Percentiles rank a stretch among this genome's conserved stretches.
phyloP scores from a whole-genome alignment of 2,888 invertebrate species.

The Rosalia funebris region DNA sequence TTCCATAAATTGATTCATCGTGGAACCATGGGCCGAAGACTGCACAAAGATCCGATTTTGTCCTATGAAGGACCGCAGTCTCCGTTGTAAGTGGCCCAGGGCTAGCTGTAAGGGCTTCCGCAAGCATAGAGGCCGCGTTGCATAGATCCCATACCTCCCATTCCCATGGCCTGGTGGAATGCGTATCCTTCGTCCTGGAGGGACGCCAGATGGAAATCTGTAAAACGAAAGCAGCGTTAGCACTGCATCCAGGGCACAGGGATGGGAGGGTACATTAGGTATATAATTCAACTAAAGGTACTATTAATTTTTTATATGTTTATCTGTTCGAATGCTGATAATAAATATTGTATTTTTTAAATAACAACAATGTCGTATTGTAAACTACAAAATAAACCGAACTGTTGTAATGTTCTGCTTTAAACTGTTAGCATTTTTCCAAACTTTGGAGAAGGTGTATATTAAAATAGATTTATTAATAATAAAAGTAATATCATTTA shows the following conservation, averaged over 20 bases:
- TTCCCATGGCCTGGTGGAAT: constrained; percentile 67
- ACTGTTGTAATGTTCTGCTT: too few relatives aligned
- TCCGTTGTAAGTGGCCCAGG: constrained; percentile 66
- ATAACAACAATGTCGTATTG: too few relatives aligned
- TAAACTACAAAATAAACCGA: too few relatives aligned
- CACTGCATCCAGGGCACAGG: constrained; percentile 28
- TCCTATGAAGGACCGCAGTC: constrained; percentile 65
- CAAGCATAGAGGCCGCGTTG: constrained; percentile 66
- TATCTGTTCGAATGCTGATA: too few relatives aligned
- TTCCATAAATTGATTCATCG: constrained; percentile 48
- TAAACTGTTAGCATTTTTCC: too few relatives aligned
- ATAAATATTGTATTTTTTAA: too few relatives aligned
- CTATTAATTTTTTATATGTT: too few relatives aligned
- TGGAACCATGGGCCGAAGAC: constrained; percentile 62
- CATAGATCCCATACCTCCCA: constrained; percentile 66
- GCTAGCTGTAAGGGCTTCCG: constrained; percentile 67
- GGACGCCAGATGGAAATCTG: constrained; percentile 67
- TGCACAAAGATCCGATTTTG: constrained; percentile 60
- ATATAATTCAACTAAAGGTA: neutral
- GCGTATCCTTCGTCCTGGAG: constrained; percentile 67
- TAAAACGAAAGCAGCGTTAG: constrained; percentile 50
- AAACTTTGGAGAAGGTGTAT: too few relatives aligned
- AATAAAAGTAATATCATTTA: too few relatives aligned
- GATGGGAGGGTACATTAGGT: constrained; percentile 33
- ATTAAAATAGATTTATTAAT: too few relatives aligned